Conservation (phyloP, 2,797 vertebrate genomes). For the Ctenochaetus hawaiiensis region DNA sequence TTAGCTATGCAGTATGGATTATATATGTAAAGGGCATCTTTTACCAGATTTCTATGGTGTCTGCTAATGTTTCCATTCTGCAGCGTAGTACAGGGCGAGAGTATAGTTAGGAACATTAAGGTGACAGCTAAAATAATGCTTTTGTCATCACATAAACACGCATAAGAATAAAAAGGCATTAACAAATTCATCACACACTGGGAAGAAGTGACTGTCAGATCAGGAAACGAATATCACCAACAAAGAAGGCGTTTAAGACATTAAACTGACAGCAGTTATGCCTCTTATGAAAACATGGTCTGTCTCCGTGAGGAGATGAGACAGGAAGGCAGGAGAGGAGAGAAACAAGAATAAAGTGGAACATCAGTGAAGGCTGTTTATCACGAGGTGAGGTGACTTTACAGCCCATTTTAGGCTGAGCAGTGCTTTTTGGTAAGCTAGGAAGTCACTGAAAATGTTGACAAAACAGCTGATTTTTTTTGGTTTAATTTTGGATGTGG, state of each 20-base stretch:
- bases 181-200: slow-evolving; percentile 3
- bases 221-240: slow-evolving; percentile 30
- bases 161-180: neutral
- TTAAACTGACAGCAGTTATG: slow-evolving; percentile 22
- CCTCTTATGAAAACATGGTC: slow-evolving; percentile 18
- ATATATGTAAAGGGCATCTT: slow-evolving; percentile 1
- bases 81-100: neutral
- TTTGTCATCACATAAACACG: neutral
- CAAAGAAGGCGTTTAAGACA: slow-evolving; percentile 17
- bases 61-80: slow-evolving; percentile 3
- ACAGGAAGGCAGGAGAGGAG: slow-evolving; percentile 1
- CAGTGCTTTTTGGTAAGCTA: neutral
- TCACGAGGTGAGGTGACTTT: slow-evolving; percentile 21
- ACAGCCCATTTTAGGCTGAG: neutral
- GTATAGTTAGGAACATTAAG: neutral
- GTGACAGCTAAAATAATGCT: neutral
- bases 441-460: neutral
- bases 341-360: slow-evolving; percentile 12
- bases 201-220: slow-evolving; percentile 13
- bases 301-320: slow-evolving; percentile 29
- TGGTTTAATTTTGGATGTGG: neutral
- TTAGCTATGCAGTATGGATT: neutral
- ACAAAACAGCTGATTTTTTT: neutral
- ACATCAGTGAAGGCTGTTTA: slow-evolving; percentile 14
- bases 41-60: neutral